Base-by-base conservation (phyloP, 2,888 invertebrate species). In the Xanthia togata region DNA sequence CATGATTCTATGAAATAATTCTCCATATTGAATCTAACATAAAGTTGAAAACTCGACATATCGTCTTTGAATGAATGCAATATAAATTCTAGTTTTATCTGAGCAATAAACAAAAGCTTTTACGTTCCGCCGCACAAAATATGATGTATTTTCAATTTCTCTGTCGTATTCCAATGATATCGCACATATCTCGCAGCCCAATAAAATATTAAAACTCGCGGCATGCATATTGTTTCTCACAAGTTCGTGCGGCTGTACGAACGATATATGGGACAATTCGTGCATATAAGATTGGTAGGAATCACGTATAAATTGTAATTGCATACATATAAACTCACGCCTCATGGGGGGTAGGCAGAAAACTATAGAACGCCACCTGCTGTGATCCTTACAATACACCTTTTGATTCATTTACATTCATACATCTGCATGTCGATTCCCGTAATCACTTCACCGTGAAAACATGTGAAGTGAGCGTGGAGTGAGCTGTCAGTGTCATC, bases 131-230 rank as follows among this genome's bases (percentile, higher is more conserved):
- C 65, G 82, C 76, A 83, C 84, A 83, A 81, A 84, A 84, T 83
- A 86, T 84, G 85, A 89, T 87, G 87, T 88, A 86, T 89, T 91
- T 90, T 85, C 88, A 88, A 91, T 91, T 89, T 89, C 85, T 86
- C 87, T 85, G 90, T 87, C 87, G 86, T 89, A 88, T 90, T 89
- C 89, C 91, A 88, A 88, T 89, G 87, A 88, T 89, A 90, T 88
- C 88, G 85, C 87, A 90, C 86, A 88, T 88, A 90, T 89, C 86
- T 89, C 89, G 80, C 80, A 83, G 83, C 75, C 87, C 90, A 89
- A 91, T 93, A 91, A 92, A 92, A 89, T 92, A 90, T 92, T 90
- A 89, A 91, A 91, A 89, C 86, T 88, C 88, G 87, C 82, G 88
- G 89, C 88, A 89, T 91, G 90, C 90, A 91, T 89, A 90, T 90